Conservation (phyloP, 2,888 invertebrate genomes). For the Neoaliturus tenellus region DNA sequence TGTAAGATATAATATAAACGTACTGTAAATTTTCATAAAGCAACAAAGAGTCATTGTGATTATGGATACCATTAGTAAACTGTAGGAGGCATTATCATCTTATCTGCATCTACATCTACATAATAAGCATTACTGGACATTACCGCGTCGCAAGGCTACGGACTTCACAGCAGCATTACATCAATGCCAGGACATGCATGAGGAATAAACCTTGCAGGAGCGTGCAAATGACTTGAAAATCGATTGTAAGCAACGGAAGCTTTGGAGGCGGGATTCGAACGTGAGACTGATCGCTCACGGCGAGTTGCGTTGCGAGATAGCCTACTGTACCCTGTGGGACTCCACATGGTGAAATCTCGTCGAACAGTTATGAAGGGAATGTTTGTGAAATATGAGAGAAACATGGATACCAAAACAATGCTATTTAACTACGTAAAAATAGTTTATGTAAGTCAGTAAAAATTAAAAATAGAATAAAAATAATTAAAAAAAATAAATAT, state of each 20-base stretch:
- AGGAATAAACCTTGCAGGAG: neutral
- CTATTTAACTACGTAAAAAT: too few relatives aligned
- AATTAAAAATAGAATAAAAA: too few relatives aligned
- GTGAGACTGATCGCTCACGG: neutral
- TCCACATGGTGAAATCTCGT: too few relatives aligned
- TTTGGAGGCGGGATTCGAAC: neutral
- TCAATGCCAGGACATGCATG: neutral
- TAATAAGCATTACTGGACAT: neutral
- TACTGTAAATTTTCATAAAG: too few relatives aligned
- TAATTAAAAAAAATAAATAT: too few relatives aligned
- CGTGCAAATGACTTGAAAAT: neutral
- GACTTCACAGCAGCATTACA: neutral
- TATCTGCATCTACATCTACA: neutral
- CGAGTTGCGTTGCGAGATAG: neutral
- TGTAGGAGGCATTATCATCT: neutral
- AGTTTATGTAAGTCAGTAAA: too few relatives aligned
- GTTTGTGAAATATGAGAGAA: too few relatives aligned
- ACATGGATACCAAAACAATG: too few relatives aligned
- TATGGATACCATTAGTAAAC: too few relatives aligned
- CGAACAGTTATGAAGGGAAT: too few relatives aligned
- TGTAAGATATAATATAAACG: too few relatives aligned
- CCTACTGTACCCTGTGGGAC: neutral
- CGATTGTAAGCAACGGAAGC: neutral
- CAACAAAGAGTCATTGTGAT: too few relatives aligned
- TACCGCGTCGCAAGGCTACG: neutral